Evolutionary conservation across 2,888 invertebrate species (phyloP).

Genomic region (Gnatocerus cornutus): DNA sequence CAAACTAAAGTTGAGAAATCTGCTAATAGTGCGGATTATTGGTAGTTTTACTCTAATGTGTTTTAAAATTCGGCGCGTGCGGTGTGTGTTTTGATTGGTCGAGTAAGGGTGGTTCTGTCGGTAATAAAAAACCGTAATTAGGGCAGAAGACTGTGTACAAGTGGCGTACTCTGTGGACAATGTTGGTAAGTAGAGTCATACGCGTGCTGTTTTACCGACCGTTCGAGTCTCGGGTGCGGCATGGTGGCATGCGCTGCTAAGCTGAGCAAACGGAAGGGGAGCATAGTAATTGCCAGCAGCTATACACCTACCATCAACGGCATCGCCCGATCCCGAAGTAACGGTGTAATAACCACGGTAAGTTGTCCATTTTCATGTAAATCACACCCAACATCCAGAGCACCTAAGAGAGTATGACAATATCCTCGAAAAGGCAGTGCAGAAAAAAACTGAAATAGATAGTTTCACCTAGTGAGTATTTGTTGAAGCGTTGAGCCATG

Average conservation of each 20-base stretch:
- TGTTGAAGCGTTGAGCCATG: conserved; percentile 66
- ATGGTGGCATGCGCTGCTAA: conserved; percentile 60
- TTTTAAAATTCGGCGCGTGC: no score
- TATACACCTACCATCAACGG: conserved; percentile 57
- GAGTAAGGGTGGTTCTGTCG: no score
- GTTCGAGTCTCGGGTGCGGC: conserved; percentile 66
- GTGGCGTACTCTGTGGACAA: neutral
- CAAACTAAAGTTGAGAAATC: no score
- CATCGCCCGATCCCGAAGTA: conserved; percentile 62
- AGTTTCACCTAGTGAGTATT: conserved; percentile 59
- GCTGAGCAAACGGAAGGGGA: conserved; percentile 50
- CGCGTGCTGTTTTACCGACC: conserved; percentile 52
- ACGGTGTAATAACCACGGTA: conserved; percentile 62
- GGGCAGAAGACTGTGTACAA: neutral
- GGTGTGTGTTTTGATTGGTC: no score
- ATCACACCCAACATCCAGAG: conserved; percentile 59
- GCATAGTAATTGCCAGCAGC: conserved; percentile 53
- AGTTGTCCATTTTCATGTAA: conserved; percentile 64
- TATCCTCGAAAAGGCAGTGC: conserved; percentile 59
- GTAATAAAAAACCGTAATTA: no score
- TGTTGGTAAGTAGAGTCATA: neutral
- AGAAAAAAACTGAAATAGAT: conserved; percentile 59
- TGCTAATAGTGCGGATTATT: no score
- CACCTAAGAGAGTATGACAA: conserved; percentile 57
- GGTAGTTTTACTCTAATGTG: no score